Percentiles rank a stretch among this genome's conserved stretches.
These are phyloP conservation scores for Ceyx melanurus DNA, from an alignment of 2,113 vertebrate genomes.

Conservation along the genomic window DNA sequence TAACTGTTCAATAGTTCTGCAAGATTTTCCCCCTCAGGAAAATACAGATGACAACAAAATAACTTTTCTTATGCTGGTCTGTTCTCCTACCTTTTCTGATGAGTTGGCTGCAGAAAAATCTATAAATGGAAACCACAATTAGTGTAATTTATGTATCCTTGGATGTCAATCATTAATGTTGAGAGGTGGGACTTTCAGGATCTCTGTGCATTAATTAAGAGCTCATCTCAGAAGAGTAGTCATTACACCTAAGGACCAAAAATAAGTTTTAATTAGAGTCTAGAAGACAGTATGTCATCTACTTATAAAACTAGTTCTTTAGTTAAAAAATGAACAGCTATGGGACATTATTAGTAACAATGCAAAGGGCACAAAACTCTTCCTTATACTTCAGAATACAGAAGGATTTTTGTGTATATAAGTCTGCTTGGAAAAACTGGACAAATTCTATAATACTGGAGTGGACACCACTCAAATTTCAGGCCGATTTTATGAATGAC, in stretches of 20 bases:
- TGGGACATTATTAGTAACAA: conserved; percentile 26
- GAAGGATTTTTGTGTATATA: neutral
- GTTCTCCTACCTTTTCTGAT: conserved; percentile 81
- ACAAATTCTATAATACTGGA: neutral
- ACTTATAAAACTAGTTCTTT: conserved; percentile 66
- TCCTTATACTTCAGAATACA: neutral
- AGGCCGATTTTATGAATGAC: neutral
- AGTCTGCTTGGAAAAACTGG: neutral
- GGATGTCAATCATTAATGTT: conserved; percentile 79
- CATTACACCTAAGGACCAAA: conserved; percentile 81
- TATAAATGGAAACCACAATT: conserved; percentile 77
- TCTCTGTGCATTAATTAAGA: conserved; percentile 84
- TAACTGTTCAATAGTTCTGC: conserved; percentile 18
- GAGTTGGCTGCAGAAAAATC: conserved; percentile 66
- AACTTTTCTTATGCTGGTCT: conserved; percentile 55
- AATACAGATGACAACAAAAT: conserved; percentile 41
- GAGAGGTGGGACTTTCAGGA: conserved; percentile 80
- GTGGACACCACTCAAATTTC: neutral
- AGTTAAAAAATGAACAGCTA: conserved; percentile 46
- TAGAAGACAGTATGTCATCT: conserved; percentile 73
- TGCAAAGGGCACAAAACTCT: neutral
- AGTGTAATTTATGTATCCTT: conserved; percentile 80
- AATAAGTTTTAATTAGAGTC: conserved; percentile 80
- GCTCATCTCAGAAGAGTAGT: conserved; percentile 79
- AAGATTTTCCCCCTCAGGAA: conserved; percentile 37